phyloP scores from a whole-genome alignment of 2,888 invertebrate species.

The Standfussiana lucernea region DNA sequence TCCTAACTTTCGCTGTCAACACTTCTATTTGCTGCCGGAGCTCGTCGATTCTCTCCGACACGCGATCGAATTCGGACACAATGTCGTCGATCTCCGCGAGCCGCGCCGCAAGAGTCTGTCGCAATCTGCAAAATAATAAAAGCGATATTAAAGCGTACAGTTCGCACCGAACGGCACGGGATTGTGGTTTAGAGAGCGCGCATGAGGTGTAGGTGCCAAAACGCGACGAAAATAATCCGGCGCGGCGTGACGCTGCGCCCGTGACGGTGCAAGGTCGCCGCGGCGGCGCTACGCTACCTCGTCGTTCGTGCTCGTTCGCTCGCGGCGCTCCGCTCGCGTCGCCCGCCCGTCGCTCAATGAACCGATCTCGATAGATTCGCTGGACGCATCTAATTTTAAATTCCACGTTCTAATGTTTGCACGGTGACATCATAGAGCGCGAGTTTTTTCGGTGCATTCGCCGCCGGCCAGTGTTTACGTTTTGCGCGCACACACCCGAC shows the following conservation, averaged over 20 bases:
- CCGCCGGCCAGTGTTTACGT: conserved; percentile 86
- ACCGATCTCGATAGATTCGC: conserved; percentile 84
- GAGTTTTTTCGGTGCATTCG: conserved; percentile 86
- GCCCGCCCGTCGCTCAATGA: conserved; percentile 90
- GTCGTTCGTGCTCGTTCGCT: conserved; percentile 87
- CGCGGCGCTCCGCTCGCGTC: conserved; percentile 88
- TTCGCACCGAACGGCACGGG: conserved; percentile 74
- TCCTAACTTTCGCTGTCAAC: conserved; percentile 92
- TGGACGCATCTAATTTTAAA: conserved; percentile 87
- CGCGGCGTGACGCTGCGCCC: conserved; percentile 85
- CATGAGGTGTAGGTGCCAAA: conserved; percentile 85
- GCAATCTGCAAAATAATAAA: conserved; percentile 92
- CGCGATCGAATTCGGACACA: conserved; percentile 94
- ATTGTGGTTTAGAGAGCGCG: conserved; percentile 77
- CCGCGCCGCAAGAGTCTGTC: conserved; percentile 94
- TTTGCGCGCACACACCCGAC: conserved; percentile 80
- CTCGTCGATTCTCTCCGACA: conserved; percentile 93
- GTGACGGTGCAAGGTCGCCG: conserved; percentile 88
- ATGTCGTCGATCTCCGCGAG: conserved; percentile 94
- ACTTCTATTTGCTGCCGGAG: conserved; percentile 93
- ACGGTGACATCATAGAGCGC: conserved; percentile 88
- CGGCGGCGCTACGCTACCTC: conserved; percentile 79
- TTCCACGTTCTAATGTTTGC: conserved; percentile 87
- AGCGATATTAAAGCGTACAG: conserved; percentile 74
- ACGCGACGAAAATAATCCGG: conserved; percentile 88